A percentile compares a stretch with the other conserved stretches of the same genome.
Conservation (phyloP, 2,797 vertebrate species). For the Ctenopoma kingsleyae region DNA sequence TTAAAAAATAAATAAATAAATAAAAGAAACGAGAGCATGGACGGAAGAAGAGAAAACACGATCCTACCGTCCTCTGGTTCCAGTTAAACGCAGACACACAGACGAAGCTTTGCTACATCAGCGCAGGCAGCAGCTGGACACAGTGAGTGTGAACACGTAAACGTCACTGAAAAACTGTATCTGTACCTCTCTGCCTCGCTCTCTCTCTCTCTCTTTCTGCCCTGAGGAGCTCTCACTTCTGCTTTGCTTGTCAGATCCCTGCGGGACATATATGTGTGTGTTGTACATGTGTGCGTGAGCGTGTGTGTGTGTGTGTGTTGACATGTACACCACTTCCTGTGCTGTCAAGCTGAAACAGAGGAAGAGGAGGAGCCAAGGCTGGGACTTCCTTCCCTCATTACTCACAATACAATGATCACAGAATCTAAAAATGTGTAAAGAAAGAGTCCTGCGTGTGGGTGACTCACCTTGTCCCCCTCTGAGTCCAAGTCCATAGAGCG, state of each 20-base stretch:
- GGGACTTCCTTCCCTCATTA: constrained; percentile 54
- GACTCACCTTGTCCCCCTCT: constrained; percentile 87
- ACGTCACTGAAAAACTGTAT: constrained; percentile 58
- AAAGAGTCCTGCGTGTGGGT: not conserved
- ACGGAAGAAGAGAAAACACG: constrained; percentile 6
- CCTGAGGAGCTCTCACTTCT: constrained; percentile 71
- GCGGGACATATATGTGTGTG: constrained; percentile 43
- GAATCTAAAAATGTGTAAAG: constrained; percentile 18
- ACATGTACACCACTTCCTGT: constrained; percentile 69
- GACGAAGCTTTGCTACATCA: constrained; percentile 54
- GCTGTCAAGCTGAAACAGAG: constrained; percentile 53
- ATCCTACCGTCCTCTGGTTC: constrained; percentile 61
- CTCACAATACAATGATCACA: constrained; percentile 43
- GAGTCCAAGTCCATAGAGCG: constrained; percentile 93
- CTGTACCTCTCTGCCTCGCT: constrained; percentile 34
- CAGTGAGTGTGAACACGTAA: constrained; percentile 45
- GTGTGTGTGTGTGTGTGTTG: constrained; percentile 35
- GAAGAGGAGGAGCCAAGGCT: constrained; percentile 63
- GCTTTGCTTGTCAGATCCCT: constrained; percentile 69
- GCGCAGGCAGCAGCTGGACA: constrained; percentile 52
- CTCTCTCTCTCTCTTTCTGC: constrained; percentile 30
- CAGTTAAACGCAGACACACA: constrained; percentile 39
- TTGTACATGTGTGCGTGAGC: constrained; percentile 36
- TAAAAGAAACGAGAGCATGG: not conserved
- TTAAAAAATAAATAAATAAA: not conserved